phyloP scores from a whole-genome alignment of 2,113 vertebrate species.

The Pelodiscus sinensis region DNA sequence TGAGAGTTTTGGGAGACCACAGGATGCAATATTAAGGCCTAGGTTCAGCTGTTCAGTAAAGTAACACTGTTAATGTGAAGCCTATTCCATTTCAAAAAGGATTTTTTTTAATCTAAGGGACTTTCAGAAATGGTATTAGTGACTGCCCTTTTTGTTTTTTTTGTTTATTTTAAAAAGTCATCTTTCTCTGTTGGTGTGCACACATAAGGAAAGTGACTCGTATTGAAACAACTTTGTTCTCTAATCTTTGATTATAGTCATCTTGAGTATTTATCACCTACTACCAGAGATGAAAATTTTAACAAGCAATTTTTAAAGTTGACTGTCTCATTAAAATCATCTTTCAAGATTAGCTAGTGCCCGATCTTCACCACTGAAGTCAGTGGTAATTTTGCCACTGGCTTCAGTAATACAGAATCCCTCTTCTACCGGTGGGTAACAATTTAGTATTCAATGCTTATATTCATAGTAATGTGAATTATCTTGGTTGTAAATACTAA shows the following conservation, averaged over 20 bases:
- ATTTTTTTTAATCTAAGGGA: not conserved
- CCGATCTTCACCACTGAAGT: not conserved
- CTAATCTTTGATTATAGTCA: not conserved
- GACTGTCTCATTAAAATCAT: not conserved
- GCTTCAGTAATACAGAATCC: not conserved
- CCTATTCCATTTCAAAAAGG: not conserved
- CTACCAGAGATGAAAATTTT: not conserved
- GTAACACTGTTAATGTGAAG: not conserved
- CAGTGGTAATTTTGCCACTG: not conserved
- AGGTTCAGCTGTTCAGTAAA: not conserved
- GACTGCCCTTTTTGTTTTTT: not conserved
- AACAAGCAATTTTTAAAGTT: not conserved
- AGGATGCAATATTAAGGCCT: not conserved
- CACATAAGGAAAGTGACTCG: not conserved
- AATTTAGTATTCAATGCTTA: not conserved
- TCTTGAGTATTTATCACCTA: not conserved
- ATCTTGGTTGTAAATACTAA: not conserved
- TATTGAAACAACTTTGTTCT: not conserved
- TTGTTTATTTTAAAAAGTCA: not conserved
- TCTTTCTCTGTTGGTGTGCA: not conserved
- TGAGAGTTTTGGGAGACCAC: not conserved
- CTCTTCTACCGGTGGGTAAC: not conserved
- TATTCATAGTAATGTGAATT: not conserved
- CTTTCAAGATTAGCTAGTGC: not conserved
- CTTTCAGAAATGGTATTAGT: not conserved